Evolutionary conservation across 2,888 invertebrate genomes (phyloP).

Genomic region (Monochamus alternatus): DNA sequence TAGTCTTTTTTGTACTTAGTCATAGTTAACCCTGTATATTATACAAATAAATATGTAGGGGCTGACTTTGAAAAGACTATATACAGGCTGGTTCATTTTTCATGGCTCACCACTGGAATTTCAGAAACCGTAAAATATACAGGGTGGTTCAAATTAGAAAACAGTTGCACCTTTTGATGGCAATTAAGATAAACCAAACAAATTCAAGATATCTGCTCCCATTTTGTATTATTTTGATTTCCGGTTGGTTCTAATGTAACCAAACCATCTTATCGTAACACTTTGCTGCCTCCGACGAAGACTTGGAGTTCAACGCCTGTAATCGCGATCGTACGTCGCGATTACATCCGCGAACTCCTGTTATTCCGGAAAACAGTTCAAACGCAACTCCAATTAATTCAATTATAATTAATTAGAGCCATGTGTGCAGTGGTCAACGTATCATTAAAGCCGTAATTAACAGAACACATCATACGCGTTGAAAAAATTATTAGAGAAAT

Average conservation of each 20-base stretch:
- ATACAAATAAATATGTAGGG: no score
- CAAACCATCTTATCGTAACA: neutral
- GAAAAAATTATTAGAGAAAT: constrained; percentile 16
- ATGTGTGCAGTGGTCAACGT: neutral
- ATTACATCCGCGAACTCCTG: neutral
- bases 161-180: no score
- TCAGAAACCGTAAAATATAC: no score
- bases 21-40: no score
- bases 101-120: no score
- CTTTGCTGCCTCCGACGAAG: neutral
- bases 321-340: neutral
- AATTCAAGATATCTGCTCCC: no score
- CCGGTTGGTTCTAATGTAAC: neutral
- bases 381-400: constrained; percentile 18
- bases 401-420: constrained; percentile 20
- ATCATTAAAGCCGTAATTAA: constrained; percentile 19
- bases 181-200: no score
- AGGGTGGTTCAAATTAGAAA: no score
- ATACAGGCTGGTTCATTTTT: no score
- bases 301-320: neutral
- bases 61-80: no score
- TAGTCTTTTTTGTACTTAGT: no score
- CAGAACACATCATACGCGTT: constrained; percentile 12
- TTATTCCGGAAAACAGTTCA: neutral
- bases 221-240: no score